Evolutionary conservation across 53 echinoderm and acorn worm genomes (phyloP), one percentile per base, ranked within the genome.

Genomic region (Luidia sarsii): DNA sequence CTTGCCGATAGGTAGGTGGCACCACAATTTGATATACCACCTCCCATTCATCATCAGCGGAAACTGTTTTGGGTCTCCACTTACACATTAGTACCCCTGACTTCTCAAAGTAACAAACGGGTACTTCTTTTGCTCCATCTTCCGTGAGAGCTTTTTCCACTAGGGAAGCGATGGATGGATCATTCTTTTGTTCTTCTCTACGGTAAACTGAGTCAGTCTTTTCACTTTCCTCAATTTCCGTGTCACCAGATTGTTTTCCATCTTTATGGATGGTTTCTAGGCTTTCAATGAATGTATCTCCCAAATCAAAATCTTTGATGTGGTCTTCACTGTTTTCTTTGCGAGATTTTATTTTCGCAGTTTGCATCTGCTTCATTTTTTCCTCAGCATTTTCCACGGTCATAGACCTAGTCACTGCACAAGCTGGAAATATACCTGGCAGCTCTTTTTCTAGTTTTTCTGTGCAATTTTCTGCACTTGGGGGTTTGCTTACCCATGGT

Each of bases 331-430:
- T 33, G 20, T 19, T n/a, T 65, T 65, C 41, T 39, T 16, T 65
- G 38, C 41, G 41, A 65, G 20, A 18, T 19, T 65, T 39, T 28
- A 28, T 62, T 38, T 43, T 22, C 50, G 27, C 48, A 33, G n/a
- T n/a, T n/a, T n/a, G n/a, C n/a, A n/a, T n/a, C n/a, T n/a, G n/a
- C n/a, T n/a, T n/a, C n/a, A n/a, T n/a, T n/a, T 57, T 31, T 55
- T 43, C 55, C 36, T 43, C 48, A 29, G 32, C 8, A 39, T 2
- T 50, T 54, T 80, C 64, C 39, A 39, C 39, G 25, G 86, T 61
- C 91, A 83, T 91, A 5, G 87, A 83, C 64, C 86, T 72, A 48
- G 86, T 90, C 23, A 73, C 57, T 48, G 67, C 90, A 89, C 90
- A 89, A 10, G 81, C 52, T n/a, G 90, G 90, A 30, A 51, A 89